phyloP scores from a whole-genome alignment of 2,797 vertebrate species.

The Potorous gilbertii region DNA sequence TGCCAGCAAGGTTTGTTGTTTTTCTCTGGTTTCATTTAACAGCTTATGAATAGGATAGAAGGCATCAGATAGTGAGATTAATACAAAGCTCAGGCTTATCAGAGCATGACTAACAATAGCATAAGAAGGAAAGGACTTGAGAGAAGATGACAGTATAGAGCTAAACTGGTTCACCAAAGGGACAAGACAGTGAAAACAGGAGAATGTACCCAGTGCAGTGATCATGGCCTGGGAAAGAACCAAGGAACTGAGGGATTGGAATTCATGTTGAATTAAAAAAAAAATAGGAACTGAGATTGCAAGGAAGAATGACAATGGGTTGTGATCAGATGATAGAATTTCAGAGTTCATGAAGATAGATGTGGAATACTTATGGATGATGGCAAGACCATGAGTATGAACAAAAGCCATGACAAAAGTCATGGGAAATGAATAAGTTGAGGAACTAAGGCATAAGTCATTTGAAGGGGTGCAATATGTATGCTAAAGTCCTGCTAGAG shows the following conservation, averaged over 20 bases:
- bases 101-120: background rate
- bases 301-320: background rate
- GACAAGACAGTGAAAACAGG: background rate
- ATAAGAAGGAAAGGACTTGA: background rate
- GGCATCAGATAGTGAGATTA: background rate
- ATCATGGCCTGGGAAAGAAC: background rate
- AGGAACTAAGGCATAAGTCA: no score
- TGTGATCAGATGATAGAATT: no score
- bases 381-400: no score
- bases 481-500: no score
- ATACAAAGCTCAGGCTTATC: background rate
- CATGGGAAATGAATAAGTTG: no score
- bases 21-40: background rate
- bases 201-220: no score
- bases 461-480: no score
- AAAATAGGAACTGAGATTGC: background rate
- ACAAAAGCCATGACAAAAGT: no score
- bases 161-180: background rate
- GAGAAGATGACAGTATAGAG: background rate
- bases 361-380: no score
- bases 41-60: background rate
- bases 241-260: background rate
- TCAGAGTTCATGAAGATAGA: no score
- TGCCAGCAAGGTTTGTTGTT: background rate
- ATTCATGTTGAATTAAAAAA: background rate